phyloP scores from a whole-genome alignment of 2,888 invertebrate genomes.

The Eupithecia subfuscata region DNA sequence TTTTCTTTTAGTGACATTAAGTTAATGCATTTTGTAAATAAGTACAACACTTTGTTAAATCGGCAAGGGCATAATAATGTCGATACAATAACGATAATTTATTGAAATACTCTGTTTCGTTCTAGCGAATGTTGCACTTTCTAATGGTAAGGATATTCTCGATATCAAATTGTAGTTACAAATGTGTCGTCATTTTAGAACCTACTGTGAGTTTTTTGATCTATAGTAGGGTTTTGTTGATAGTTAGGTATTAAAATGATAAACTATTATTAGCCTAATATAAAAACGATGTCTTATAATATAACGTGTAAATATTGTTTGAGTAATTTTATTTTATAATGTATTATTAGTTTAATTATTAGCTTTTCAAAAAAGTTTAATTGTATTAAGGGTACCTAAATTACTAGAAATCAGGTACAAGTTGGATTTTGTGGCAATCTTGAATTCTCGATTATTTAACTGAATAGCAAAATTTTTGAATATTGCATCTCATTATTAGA shows the following conservation, averaged over 20 bases:
- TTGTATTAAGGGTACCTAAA: conserved; percentile 58
- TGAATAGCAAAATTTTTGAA: conserved; percentile 43
- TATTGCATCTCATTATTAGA: conserved; percentile 50
- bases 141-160: conserved; percentile 76
- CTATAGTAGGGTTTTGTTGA: conserved; percentile 78
- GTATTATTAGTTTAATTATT: conserved; percentile 79
- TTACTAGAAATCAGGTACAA: conserved; percentile 55
- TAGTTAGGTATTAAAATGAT: conserved; percentile 74
- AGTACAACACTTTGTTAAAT: conserved; percentile 71
- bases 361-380: conserved; percentile 74
- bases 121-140: conserved; percentile 82
- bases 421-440: conserved; percentile 80
- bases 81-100: conserved; percentile 71
- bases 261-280: conserved; percentile 74
- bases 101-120: conserved; percentile 79
- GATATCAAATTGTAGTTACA: conserved; percentile 70
- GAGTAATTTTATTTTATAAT: conserved; percentile 77
- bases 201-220: conserved; percentile 76
- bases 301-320: conserved; percentile 82
- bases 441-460: conserved; percentile 55
- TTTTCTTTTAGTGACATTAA: conserved; percentile 59
- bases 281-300: conserved; percentile 66
- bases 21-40: conserved; percentile 82
- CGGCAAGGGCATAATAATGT: conserved; percentile 66
- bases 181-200: conserved; percentile 79